Evolutionary conservation across 2,888 invertebrate genomes (phyloP).

Genomic region (Orchesellides sinensis): DNA sequence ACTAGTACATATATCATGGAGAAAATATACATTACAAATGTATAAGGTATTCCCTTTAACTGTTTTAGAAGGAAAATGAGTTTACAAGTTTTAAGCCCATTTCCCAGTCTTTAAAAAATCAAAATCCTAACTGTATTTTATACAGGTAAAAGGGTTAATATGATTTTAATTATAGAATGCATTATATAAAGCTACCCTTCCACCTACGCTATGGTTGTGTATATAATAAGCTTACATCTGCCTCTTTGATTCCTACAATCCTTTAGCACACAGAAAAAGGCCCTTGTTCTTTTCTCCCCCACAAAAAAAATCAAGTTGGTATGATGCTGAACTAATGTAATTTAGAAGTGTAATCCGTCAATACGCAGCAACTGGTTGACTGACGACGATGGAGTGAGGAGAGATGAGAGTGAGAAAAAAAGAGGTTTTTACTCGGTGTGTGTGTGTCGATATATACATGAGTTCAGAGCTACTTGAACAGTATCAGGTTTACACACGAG

Average conservation of each 20-base stretch:
- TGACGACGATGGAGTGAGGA: conserved; percentile 51
- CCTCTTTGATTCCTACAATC: too few relatives aligned
- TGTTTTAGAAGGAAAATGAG: not conserved
- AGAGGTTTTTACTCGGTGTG: too few relatives aligned
- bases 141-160: too few relatives aligned
- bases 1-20: not conserved
- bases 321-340: conserved; percentile 24
- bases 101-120: too few relatives aligned
- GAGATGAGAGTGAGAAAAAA: too few relatives aligned
- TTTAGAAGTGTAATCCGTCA: conserved; percentile 42
- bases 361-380: conserved; percentile 47
- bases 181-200: not conserved
- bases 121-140: too few relatives aligned
- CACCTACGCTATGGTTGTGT: not conserved
- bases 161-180: not conserved
- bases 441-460: too few relatives aligned
- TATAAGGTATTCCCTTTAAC: not conserved
- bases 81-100: not conserved
- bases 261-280: too few relatives aligned
- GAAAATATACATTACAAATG: not conserved
- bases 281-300: too few relatives aligned
- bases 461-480: not conserved
- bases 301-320: too few relatives aligned
- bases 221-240: too few relatives aligned
- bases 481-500: conserved; percentile 50